A percentile compares a stretch with the other conserved stretches of the same genome.
Conservation (phyloP, 2,113 vertebrate species). For the Pungitius pungitius region DNA sequence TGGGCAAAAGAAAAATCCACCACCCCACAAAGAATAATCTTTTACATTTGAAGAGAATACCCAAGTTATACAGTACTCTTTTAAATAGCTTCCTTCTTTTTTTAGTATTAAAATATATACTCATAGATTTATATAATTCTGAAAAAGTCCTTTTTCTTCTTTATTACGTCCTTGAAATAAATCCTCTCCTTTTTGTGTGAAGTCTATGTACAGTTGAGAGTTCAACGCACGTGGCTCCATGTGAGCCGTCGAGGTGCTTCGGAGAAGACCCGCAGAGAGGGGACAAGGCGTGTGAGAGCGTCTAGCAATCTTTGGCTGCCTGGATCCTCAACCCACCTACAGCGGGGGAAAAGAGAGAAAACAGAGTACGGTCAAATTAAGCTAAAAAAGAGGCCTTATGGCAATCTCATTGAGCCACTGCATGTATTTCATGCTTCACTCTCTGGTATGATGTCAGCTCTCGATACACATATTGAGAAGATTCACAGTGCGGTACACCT, state of each 20-base stretch:
- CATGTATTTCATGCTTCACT: not conserved
- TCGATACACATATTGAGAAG: not conserved
- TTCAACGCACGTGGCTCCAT: conserved; percentile 37
- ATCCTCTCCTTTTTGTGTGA: conserved; percentile 75
- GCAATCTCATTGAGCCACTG: not conserved
- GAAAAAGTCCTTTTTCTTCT: conserved; percentile 64
- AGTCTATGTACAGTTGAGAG: conserved; percentile 79
- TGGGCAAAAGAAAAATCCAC: conserved; percentile 43
- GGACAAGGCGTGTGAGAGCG: conserved; percentile 29
- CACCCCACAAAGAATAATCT: conserved; percentile 69
- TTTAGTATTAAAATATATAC: conserved; percentile 89
- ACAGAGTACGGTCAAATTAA: conserved; percentile 29
- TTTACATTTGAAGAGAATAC: conserved; percentile 83
- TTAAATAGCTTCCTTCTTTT: conserved; percentile 86
- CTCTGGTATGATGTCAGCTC: not conserved
- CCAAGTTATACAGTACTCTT: conserved; percentile 87
- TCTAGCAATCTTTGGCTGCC: conserved; percentile 82
- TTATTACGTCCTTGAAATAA: conserved; percentile 80
- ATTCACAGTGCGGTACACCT: not conserved
- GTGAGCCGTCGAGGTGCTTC: conserved; percentile 58
- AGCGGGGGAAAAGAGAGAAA: conserved; percentile 43
- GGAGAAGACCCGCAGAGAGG: conserved; percentile 51
- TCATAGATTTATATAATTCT: conserved; percentile 83
- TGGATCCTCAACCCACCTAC: conserved; percentile 79
- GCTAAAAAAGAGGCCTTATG: not conserved